Evolutionary conservation across 2,113 vertebrate species (phyloP).

Genomic region (Siphamia tubifer): DNA sequence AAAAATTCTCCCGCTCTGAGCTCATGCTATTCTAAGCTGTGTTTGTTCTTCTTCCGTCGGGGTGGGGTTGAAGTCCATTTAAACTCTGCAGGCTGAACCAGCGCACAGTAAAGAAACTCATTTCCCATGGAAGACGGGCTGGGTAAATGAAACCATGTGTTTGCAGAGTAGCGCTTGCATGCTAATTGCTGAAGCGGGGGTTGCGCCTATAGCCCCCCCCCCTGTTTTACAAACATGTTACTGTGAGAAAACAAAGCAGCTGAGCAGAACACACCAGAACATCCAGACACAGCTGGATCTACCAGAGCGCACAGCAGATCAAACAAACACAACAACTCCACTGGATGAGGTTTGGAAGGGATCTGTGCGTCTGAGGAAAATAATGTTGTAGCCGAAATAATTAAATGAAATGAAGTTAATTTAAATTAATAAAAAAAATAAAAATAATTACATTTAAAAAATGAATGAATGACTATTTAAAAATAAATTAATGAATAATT

Average conservation of each 20-base stretch:
- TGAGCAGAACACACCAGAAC: constrained; percentile 23
- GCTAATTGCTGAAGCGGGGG: constrained; percentile 66
- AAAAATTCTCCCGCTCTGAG: constrained; percentile 34
- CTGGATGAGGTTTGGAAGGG: not conserved
- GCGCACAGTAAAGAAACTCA: constrained; percentile 33
- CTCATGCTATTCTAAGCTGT: constrained; percentile 55
- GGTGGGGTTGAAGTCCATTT: constrained; percentile 15
- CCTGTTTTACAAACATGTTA: constrained; percentile 57
- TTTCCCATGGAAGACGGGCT: constrained; percentile 72
- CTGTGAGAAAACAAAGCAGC: constrained; percentile 56
- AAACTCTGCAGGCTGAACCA: constrained; percentile 29
- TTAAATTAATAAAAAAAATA: too few species aligned
- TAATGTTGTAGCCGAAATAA: too few species aligned
- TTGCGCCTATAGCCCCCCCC: constrained; percentile 52
- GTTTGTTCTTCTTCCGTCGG: constrained; percentile 31
- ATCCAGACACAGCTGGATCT: constrained; percentile 4
- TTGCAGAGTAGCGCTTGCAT: constrained; percentile 49
- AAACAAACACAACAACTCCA: not conserved
- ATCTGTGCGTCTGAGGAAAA: too few species aligned
- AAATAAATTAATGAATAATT: too few species aligned
- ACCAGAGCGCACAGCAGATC: not conserved
- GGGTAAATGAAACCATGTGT: constrained; percentile 79
- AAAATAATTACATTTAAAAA: too few species aligned
- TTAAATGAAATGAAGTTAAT: too few species aligned
- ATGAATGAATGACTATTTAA: too few species aligned